Evolutionary conservation across 2,888 invertebrate species (phyloP), one percentile per base, ranked within the genome.

Genomic region (Agriopis leucophaearia): DNA sequence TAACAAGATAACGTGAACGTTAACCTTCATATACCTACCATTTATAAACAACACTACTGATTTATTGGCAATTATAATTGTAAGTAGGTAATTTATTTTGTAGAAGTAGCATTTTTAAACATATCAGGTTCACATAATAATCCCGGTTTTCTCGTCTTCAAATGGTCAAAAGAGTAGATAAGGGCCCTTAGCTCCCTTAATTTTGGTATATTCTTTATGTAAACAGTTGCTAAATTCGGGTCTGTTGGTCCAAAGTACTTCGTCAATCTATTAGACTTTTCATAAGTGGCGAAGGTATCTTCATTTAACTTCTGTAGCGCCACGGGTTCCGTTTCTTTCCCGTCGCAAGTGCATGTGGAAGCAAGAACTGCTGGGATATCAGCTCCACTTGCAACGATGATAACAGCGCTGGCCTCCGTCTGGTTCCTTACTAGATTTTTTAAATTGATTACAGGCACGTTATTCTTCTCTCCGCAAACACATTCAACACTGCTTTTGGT

Each of bases 221-320:
- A 47, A 10, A 45, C n/a, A 8, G 15, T 57, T 13, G 15, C 35
- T 8, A 57, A 27, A 15, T 44, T 35, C 9, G 56, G 56, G 7
- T 57, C 44, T 4, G 56, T 18, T 9, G 16, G 27, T 35, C 45
- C 56, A 45, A 57, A 57, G 40, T 44, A 40, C 7, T 18, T 38
- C 16, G 40, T 55, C 42, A 55, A 42, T 12, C 8, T 9, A 16
- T 42, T 55, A 1, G 15, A 36, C 27, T 40, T 54, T 16, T 16
- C 16, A 16, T 40, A 54, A 3, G 40, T 16, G 13, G 13, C 36
- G 45, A 47, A 47, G 0, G 45, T 57, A 10, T 36, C 47, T 2
- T 57, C 45, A 44, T 57, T 36, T 8, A 57, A 7, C 45, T 45
- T 57, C 10, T 47, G 57, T 9, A 57, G 2, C n/a, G 15, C 45